Evolutionary conservation across 2,888 invertebrate genomes (phyloP), one percentile per base, ranked within the genome.

Genomic region (Zelleria hepariella): DNA sequence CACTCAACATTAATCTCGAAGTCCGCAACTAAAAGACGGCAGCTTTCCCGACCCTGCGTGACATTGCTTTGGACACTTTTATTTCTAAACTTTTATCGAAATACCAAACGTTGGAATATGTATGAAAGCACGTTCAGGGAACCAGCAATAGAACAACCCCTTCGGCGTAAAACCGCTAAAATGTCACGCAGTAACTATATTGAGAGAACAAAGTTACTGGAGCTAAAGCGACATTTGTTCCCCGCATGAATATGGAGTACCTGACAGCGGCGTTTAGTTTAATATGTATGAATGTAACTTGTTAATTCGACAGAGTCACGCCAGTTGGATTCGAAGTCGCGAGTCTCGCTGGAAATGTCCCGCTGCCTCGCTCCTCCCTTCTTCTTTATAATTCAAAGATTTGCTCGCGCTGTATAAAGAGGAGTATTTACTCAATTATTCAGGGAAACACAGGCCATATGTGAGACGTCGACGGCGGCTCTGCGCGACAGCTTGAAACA

Each of bases 211-310:
- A 49, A 42, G 32, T 42, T 42, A 42, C 32, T 15, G 32, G 32
- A 42, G 32, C 32, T 53, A 53, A n/a, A 25, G 53, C n/a, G 23
- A 25, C 53, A 25, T 53, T 53, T 53, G 24, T 25, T 53, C 58
- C 20, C 23, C 52, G 21, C 79, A 80, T 81, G 79, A 80, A 81
- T 80, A 81, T 80, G 79, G 77, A 80, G 74, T 70, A 73, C n/a
- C 54, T 54, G 24, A 72, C 73, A 73, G 70, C 69, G 70, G 68
- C 67, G 69, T 74, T 68, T 71, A 76, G 79, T 86, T 59, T 84
- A 86, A 86, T 85, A 86, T 86, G 83, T 82, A 86, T 85, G 82
- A 83, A 83, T 76, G 79, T 78, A 71, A 78, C 80, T 83, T 78
- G 80, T 78, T 80, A 82, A 77, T 78, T 77, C 68, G 68, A 67